Evolutionary conservation across 2,113 vertebrate species (phyloP).

Genomic region (Rhynchopsitta pachyrhyncha): DNA sequence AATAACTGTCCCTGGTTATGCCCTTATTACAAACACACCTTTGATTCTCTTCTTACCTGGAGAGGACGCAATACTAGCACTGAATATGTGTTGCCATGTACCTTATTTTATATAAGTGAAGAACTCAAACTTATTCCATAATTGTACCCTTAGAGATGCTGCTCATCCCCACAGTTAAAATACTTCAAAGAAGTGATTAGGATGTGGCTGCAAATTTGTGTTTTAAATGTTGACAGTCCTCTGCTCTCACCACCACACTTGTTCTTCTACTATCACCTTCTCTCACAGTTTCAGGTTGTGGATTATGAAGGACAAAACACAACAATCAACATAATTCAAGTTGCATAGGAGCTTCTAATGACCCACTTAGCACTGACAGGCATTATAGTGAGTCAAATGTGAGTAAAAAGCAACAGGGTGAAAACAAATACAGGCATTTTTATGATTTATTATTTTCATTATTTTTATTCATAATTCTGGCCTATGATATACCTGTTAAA

Average conservation of each 20-base stretch:
- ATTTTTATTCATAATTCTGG: neutral
- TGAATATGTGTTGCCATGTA: neutral
- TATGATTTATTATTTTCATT: neutral
- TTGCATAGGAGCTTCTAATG: neutral
- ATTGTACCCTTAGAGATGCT: neutral
- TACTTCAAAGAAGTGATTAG: neutral
- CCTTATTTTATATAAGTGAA: neutral
- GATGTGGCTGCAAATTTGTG: neutral
- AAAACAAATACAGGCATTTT: neutral
- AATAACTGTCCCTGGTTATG: neutral
- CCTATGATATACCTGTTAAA: neutral
- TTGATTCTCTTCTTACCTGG: neutral
- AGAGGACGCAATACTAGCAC: neutral
- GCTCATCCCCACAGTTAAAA: neutral
- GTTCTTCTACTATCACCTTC: neutral
- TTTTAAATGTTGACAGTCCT: neutral
- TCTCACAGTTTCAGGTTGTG: neutral
- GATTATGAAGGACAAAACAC: neutral
- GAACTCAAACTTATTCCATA: neutral
- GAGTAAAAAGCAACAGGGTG: neutral
- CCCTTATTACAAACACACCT: neutral
- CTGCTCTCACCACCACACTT: neutral
- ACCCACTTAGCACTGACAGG: neutral
- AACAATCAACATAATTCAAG: neutral
- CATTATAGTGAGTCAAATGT: neutral